phyloP scores from a whole-genome alignment of 2,797 vertebrate species.

The Hybognathus amarus region DNA sequence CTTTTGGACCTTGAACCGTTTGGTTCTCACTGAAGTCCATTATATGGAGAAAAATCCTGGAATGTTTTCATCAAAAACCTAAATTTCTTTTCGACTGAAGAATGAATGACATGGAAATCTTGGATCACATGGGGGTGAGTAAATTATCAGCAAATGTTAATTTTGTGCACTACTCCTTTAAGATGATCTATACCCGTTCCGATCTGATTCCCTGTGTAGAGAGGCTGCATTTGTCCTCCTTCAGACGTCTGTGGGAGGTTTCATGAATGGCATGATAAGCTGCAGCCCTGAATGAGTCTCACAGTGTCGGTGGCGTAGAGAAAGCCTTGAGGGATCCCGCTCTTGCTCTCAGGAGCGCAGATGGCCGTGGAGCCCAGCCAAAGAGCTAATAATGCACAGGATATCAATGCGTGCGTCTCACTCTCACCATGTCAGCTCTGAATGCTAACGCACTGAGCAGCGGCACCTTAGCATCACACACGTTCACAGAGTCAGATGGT shows the following conservation, averaged over 20 bases:
- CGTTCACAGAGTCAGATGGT: not conserved
- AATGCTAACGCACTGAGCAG: slow-evolving; percentile 13
- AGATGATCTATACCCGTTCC: not conserved
- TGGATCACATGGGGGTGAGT: no score
- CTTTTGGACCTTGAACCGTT: no score
- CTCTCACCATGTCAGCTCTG: slow-evolving; percentile 20
- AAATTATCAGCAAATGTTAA: no score
- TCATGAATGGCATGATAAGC: slow-evolving; percentile 44
- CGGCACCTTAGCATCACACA: slow-evolving; percentile 3
- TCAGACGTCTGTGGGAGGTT: slow-evolving; percentile 14
- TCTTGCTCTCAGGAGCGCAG: slow-evolving; percentile 57
- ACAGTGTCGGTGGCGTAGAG: slow-evolving; percentile 34
- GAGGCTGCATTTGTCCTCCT: not conserved
- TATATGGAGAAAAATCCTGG: no score
- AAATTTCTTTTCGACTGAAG: no score
- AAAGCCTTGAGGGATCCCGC: slow-evolving; percentile 59
- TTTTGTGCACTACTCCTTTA: not conserved
- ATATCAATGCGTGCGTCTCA: slow-evolving; percentile 28
- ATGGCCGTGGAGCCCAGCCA: slow-evolving; percentile 61
- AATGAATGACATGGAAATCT: no score
- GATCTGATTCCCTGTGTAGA: not conserved
- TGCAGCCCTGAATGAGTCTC: slow-evolving; percentile 46
- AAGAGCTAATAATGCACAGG: slow-evolving; percentile 44
- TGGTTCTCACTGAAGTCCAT: no score
- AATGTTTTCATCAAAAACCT: no score